Evolutionary conservation across 2,888 invertebrate genomes (phyloP).

Genomic region (Tuberolachnus salignus): DNA sequence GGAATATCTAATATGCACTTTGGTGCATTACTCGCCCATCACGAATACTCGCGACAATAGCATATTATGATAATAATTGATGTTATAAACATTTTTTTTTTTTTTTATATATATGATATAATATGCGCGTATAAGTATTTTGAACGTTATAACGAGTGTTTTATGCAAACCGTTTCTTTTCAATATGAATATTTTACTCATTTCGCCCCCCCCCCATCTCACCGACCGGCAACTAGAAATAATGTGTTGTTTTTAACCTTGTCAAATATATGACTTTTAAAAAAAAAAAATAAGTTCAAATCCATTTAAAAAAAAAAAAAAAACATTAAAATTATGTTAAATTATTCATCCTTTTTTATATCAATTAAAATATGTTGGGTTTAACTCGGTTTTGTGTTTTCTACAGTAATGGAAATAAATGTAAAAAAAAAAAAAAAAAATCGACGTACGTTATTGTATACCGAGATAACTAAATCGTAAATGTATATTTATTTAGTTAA

Average conservation of each 20-base stretch:
- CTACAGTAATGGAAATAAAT: too few species aligned
- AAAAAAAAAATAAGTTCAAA: background rate
- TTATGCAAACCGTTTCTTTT: constrained; percentile 30
- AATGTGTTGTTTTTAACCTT: constrained; percentile 21
- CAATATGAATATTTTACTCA: constrained; percentile 4
- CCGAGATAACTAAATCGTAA: too few species aligned
- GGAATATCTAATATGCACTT: constrained; percentile 8
- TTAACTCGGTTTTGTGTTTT: too few species aligned
- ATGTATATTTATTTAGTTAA: too few species aligned
- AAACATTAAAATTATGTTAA: constrained; percentile 20
- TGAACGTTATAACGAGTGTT: constrained; percentile 5
- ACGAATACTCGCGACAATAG: constrained; percentile 1
- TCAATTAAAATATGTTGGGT: background rate
- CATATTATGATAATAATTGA: constrained; percentile 21
- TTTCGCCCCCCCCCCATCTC: background rate
- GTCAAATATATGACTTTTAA: background rate
- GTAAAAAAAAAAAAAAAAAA: too few species aligned
- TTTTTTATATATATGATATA: background rate
- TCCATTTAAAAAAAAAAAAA: constrained; percentile 8
- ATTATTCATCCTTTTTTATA: background rate
- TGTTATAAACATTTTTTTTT: constrained; percentile 27
- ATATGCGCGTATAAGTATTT: background rate
- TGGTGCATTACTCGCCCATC: background rate
- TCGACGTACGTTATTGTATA: too few species aligned
- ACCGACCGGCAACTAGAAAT: background rate